Evolutionary conservation across 2,113 vertebrate species (phyloP).

Genomic region (Centropristis striata): DNA sequence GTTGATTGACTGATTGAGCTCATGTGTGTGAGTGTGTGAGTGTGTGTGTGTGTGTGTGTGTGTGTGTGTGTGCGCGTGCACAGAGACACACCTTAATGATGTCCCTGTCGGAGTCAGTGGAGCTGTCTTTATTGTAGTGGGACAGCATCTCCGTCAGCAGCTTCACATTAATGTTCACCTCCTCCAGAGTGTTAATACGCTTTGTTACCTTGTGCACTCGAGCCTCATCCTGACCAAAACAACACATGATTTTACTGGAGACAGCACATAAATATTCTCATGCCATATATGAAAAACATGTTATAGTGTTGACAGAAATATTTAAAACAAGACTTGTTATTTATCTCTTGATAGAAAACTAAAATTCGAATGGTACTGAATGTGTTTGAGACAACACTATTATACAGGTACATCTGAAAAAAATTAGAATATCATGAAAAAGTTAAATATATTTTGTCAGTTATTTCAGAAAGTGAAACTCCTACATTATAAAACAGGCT

Average conservation of each 20-base stretch:
- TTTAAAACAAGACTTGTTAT: too few relatives aligned
- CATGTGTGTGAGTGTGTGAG: not conserved
- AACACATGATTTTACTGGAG: not conserved
- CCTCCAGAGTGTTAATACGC: slow-evolving; percentile 92
- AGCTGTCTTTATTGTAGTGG: slow-evolving; percentile 92
- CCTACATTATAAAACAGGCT: too few relatives aligned
- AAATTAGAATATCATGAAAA: too few relatives aligned
- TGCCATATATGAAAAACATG: too few relatives aligned
- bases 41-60: not conserved
- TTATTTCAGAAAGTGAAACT: too few relatives aligned
- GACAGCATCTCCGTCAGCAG: slow-evolving; percentile 95
- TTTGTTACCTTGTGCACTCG: slow-evolving; percentile 93
- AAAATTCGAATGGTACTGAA: too few relatives aligned
- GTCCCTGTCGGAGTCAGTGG: slow-evolving; percentile 92
- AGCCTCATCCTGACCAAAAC: slow-evolving; percentile 91
- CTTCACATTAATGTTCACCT: slow-evolving; percentile 95
- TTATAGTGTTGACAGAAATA: too few relatives aligned
- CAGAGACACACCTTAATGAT: slow-evolving; percentile 90
- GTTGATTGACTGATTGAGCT: too few relatives aligned
- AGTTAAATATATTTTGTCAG: too few relatives aligned
- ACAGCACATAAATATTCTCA: not conserved
- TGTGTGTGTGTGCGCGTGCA: not conserved
- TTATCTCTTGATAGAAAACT: too few relatives aligned
- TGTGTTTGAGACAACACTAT: too few relatives aligned
- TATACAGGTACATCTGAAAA: too few relatives aligned